These are phyloP conservation scores for Idaea aversata DNA, from an alignment of 2,888 invertebrate genomes.

Conservation along the genomic window DNA sequence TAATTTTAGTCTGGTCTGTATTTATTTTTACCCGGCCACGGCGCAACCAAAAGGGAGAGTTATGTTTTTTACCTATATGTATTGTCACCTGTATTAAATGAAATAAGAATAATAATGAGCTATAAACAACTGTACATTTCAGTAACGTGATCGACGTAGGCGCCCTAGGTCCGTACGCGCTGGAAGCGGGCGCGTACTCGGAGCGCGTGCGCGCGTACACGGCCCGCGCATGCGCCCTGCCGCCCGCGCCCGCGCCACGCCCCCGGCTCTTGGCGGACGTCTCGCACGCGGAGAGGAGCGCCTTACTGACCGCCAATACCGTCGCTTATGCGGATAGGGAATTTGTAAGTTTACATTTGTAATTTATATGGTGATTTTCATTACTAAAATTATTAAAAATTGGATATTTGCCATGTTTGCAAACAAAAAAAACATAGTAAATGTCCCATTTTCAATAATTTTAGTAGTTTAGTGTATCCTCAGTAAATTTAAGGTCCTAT, in stretches of 20 bases:
- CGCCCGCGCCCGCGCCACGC: conserved; percentile 56
- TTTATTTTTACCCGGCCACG: neutral
- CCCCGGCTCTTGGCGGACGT: conserved; percentile 85
- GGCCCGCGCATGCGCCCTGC: conserved; percentile 49
- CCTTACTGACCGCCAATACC: conserved; percentile 70
- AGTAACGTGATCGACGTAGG: conserved; percentile 97
- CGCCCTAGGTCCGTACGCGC: conserved; percentile 91
- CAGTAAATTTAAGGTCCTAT: too few species aligned
- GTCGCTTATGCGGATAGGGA: conserved; percentile 76
- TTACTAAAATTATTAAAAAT: too few species aligned
- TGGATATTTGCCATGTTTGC: too few species aligned
- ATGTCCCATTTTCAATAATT: too few species aligned
- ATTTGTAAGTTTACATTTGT: conserved; percentile 79
- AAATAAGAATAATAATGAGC: neutral
- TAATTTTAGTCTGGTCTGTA: too few species aligned
- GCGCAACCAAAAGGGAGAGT: too few species aligned
- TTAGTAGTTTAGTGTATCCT: too few species aligned
- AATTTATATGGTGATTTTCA: neutral
- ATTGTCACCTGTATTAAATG: neutral
- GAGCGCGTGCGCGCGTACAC: conserved; percentile 88
- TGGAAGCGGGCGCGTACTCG: conserved; percentile 93
- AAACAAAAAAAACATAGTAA: too few species aligned
- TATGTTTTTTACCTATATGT: neutral
- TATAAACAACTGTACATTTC: conserved; percentile 24
- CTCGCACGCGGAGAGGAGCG: conserved; percentile 85